A percentile compares a stretch with the other conserved stretches of the same genome.
These are phyloP conservation scores for Pterois miles DNA, from an alignment of 2,797 vertebrate genomes.

Conservation along the genomic window DNA sequence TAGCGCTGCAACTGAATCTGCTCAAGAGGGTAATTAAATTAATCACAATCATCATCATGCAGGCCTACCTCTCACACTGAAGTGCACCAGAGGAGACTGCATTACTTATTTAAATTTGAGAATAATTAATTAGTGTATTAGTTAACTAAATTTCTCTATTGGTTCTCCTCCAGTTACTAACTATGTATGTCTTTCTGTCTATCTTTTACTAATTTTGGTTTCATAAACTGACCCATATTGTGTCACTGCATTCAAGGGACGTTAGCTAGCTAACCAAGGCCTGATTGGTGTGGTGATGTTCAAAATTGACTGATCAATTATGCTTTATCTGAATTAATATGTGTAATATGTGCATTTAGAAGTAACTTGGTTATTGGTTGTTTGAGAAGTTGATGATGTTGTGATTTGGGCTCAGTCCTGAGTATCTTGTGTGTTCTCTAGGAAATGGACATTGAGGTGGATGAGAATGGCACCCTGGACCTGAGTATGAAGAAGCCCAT, in stretches of 20 bases:
- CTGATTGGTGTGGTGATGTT: too few species aligned
- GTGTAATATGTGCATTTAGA: too few species aligned
- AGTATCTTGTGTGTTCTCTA: constrained; percentile 58
- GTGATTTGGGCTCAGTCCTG: background rate
- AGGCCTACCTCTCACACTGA: constrained; percentile 10
- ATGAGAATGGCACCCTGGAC: constrained; percentile 97
- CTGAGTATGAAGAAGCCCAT: constrained; percentile 98
- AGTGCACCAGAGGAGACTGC: background rate
- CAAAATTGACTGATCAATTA: too few species aligned
- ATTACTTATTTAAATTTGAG: constrained; percentile 15
- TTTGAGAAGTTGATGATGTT: background rate
- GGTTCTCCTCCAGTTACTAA: background rate
- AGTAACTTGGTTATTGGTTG: too few species aligned
- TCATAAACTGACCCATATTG: too few species aligned
- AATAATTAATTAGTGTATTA: constrained; percentile 21
- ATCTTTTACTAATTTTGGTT: too few species aligned
- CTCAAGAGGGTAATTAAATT: constrained; percentile 26
- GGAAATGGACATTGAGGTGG: constrained; percentile 95
- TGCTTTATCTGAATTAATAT: too few species aligned
- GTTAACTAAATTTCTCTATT: background rate
- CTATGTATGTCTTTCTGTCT: too few species aligned
- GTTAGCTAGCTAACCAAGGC: too few species aligned
- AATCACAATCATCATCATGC: constrained; percentile 36
- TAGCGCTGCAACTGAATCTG: background rate
- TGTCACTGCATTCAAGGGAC: too few species aligned